Evolutionary conservation across 2,113 vertebrate genomes (phyloP).

Genomic region (Puntigrus tetrazona): DNA sequence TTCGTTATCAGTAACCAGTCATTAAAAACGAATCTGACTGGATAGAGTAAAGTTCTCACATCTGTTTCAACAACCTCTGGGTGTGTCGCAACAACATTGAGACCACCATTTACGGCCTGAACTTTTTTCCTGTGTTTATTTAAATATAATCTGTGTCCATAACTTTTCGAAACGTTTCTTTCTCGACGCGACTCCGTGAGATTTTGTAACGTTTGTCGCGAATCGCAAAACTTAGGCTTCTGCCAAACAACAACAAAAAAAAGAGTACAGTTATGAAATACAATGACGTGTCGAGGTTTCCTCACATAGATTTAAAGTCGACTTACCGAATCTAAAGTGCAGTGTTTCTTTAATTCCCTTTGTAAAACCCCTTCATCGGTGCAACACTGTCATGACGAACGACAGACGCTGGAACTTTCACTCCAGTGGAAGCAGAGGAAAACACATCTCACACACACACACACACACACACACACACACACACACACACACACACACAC

Average conservation of each 20-base stretch:
- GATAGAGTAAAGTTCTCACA: neutral
- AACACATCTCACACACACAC: neutral
- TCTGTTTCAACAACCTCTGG: conserved; percentile 31
- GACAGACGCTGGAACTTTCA: conserved; percentile 6
- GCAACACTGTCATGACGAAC: neutral
- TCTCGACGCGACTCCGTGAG: neutral
- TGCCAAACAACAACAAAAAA: neutral
- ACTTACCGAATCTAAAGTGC: neutral
- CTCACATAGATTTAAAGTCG: neutral
- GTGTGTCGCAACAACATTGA: conserved; percentile 19
- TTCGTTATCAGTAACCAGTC: neutral
- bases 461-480: neutral
- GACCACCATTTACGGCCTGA: neutral
- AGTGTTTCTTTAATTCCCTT: neutral
- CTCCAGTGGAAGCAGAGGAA: neutral
- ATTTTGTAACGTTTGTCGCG: neutral
- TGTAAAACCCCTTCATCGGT: conserved; percentile 22
- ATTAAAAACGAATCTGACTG: neutral
- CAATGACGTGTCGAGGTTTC: neutral
- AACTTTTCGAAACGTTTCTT: too few species aligned
- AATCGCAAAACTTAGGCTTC: neutral
- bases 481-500: neutral
- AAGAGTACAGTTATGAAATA: neutral
- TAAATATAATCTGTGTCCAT: too few species aligned
- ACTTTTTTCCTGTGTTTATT: neutral